Evolutionary conservation across 1,140 invertebrate species (phyloP).

Genomic region (Arctopsyche grandis): DNA sequence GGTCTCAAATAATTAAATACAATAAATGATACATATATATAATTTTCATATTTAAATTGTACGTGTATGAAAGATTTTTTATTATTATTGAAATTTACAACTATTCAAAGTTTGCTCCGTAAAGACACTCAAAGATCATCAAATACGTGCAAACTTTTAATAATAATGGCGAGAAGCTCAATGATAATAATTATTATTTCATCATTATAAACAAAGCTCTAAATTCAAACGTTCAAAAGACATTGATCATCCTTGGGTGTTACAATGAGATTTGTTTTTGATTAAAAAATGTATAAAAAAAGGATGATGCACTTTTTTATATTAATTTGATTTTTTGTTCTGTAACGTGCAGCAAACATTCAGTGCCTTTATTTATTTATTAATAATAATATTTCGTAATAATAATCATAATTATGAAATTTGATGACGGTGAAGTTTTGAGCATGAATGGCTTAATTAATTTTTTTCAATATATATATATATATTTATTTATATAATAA

Average conservation of each 20-base stretch:
- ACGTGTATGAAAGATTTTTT: constrained; percentile 6
- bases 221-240: not conserved
- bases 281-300: constrained; percentile 36
- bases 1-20: not conserved
- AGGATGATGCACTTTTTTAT: constrained; percentile 38
- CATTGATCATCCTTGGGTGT: no score
- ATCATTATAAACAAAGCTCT: not conserved
- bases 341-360: constrained; percentile 51
- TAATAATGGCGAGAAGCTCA: constrained; percentile 17
- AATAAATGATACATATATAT: not conserved
- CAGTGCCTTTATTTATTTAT: constrained; percentile 47
- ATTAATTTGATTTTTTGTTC: not conserved
- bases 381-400: constrained; percentile 19
- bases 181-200: not conserved
- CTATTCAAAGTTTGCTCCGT: no score
- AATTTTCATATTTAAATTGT: not conserved
- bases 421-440: constrained; percentile 8
- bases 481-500: no score
- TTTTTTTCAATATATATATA: not conserved
- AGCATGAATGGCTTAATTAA: constrained; percentile 28
- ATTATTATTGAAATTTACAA: not conserved
- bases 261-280: not conserved
- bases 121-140: no score
- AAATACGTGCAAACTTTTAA: no score
- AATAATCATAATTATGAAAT: constrained; percentile 5